A percentile compares a stretch with the other conserved stretches of the same genome.
These are phyloP conservation scores for Laupala kohalensis DNA, from an alignment of 1,140 invertebrate genomes.

Conservation along the genomic window DNA sequence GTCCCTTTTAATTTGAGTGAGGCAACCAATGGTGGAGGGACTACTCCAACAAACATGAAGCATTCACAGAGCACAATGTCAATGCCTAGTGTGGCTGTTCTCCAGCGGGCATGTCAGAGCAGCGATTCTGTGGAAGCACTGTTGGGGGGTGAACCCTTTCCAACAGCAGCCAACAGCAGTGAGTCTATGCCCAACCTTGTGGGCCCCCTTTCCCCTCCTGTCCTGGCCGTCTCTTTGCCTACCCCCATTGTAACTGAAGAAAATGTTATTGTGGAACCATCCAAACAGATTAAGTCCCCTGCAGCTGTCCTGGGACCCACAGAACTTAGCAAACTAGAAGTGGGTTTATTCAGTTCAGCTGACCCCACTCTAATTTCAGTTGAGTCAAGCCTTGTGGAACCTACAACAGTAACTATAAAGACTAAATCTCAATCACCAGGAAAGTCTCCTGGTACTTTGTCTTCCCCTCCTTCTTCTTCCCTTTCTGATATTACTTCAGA, in stretches of 20 bases:
- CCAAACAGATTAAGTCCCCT: neutral
- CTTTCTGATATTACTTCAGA: conserved; percentile 28
- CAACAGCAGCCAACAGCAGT: conserved; percentile 16
- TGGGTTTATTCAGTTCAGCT: conserved; percentile 24
- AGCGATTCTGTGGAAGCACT: conserved; percentile 1
- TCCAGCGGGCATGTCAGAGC: conserved; percentile 7
- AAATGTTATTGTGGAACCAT: neutral
- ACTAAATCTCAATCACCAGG: conserved; percentile 19
- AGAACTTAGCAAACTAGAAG: conserved; percentile 25
- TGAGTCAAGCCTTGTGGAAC: conserved; percentile 22
- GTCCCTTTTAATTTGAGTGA: conserved; percentile 39
- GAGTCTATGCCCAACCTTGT: conserved; percentile 35
- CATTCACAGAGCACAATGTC: conserved; percentile 48
- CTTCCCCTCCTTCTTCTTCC: conserved; percentile 12
- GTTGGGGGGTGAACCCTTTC: neutral
- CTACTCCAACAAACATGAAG: conserved; percentile 24
- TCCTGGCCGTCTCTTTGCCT: neutral
- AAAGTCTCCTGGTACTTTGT: conserved; percentile 16
- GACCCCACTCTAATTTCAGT: conserved; percentile 24
- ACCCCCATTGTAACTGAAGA: conserved; percentile 4
- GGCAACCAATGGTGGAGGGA: conserved; percentile 13
- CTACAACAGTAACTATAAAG: conserved; percentile 26
- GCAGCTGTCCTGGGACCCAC: neutral
- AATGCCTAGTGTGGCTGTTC: conserved; percentile 21
- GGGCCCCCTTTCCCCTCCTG: conserved; percentile 11